Evolutionary conservation across 2,797 vertebrate species (phyloP), one percentile per base, ranked within the genome.

Genomic region (Sebastes wilsoni): DNA sequence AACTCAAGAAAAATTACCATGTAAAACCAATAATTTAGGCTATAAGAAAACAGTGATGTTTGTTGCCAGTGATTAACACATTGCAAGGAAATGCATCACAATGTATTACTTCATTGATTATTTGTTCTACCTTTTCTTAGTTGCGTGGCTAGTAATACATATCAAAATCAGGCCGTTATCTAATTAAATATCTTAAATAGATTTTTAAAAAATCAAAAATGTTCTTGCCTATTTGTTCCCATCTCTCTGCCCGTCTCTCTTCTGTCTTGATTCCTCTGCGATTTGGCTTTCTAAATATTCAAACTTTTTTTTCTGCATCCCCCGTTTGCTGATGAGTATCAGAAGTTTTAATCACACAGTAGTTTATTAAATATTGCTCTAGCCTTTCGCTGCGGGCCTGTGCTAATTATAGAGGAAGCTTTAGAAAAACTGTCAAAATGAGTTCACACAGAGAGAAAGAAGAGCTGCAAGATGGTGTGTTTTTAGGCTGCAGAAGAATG

Each of bases 321-420:
- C 22, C 34, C 11, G 1, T 66, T 86, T 88, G 70, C 46, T 46
- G 61, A 75, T 77, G 61, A 86, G 72, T 80, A 71, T 79, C 70
- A 59, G 59, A 80, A 71, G 52, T 87, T 93, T 95, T 95, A 95
- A 95, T 95, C 94, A 95, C 91, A 90, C 84, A 80, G 80, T 58
- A 80, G 86, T 88, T 93, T 91, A 88, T 95, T 95, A 94, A 96
- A 92, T 93, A 92, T 88, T 68, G 69, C 82, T 89, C 62, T 71
- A 85, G 79, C 27, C n/a, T 75, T 80, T 88, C 68, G 67, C 91
- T 83, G 59, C 25, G 10, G 92, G 91, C 87, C 81, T 79, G 74
- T 49, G 72, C 92, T 95, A 95, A 94, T 95, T 93, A 92, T 92
- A 94, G 91, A 88, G n/a, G 38, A 80, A 83, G 79, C 86, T 84